Evolutionary conservation across 2,888 invertebrate species (phyloP).

Genomic region (Toxonevra muliebris): DNA sequence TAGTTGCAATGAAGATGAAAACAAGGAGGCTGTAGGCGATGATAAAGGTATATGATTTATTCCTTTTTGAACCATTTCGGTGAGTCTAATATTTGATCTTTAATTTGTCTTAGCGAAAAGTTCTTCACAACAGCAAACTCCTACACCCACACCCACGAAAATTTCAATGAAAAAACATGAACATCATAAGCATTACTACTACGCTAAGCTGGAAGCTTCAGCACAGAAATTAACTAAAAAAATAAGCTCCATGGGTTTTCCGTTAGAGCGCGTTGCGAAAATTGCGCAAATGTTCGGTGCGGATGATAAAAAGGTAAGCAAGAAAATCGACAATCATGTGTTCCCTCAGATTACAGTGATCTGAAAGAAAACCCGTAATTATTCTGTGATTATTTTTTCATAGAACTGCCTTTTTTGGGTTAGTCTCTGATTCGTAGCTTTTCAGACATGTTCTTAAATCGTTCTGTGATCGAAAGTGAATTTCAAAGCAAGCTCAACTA

Average conservation of each 20-base stretch:
- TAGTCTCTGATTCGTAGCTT: too few species aligned
- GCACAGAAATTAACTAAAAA: conserved; percentile 76
- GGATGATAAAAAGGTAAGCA: conserved; percentile 83
- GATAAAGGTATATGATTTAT: conserved; percentile 10
- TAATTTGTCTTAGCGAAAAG: too few species aligned
- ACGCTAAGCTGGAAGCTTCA: conserved; percentile 55
- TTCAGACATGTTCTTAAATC: too few species aligned
- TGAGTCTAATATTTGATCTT: too few species aligned
- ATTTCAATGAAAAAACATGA: background rate
- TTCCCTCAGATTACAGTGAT: too few species aligned
- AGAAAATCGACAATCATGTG: too few species aligned
- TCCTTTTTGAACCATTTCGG: background rate
- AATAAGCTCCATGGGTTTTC: conserved; percentile 90
- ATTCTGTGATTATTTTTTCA: too few species aligned
- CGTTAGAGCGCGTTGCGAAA: conserved; percentile 79
- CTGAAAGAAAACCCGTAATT: too few species aligned
- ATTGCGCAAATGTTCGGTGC: conserved; percentile 80
- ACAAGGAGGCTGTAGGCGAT: background rate
- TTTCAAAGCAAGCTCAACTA: too few species aligned
- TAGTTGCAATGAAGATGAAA: conserved; percentile 66
- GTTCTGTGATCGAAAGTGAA: too few species aligned
- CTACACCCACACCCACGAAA: conserved; percentile 22
- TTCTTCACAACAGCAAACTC: background rate
- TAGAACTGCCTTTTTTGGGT: too few species aligned
- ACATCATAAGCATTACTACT: conserved; percentile 30